Evolutionary conservation across 2,888 invertebrate species (phyloP), one percentile per base, ranked within the genome.

Genomic region (Troilus luridus): DNA sequence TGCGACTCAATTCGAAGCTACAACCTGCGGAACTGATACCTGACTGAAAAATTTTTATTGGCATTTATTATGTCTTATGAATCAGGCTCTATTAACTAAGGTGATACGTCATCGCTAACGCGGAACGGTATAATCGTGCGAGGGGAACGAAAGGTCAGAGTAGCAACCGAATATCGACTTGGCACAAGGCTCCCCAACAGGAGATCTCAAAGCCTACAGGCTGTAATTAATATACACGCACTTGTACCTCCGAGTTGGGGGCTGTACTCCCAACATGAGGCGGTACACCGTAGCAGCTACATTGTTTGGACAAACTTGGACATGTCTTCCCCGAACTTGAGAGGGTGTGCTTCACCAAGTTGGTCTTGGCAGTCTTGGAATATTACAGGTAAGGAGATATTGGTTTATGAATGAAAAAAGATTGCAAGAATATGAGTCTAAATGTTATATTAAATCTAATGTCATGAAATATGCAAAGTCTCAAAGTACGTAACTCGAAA

Each of bases 191-290:
- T 27, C 72, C 41, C 72, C 27, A 41, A 77, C 27, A 77, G 24
- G 12, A 27, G 41, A 77, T 77, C 72, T 41, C 19, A 41, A 77
- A 41, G 72, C 72, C 72, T 77, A 77, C 27, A 41, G 72, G 72
- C 17, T 77, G 41, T 77, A 77, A 77, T 77, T 77, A 77, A 77
- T 77, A 77, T 77, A 77, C 72, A 77, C 72, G 72, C 72, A 77
- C 72, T 77, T 77, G 72, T 77, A 77, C 27, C 72, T 77, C 72
- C 27, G 72, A 1, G 27, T 67, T 24, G 67, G 24, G 24, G 67
- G 64, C 27, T 67, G 24, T 12, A 67, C 24, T 41, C 67, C 67
- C 24, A 24, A 67, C 67, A 67, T n/a, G 67, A 67, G 67, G 67
- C 11, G 67, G 72, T 77, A 77, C 72, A 77, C 27, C 41, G 72